phyloP scores from a whole-genome alignment of 2,113 vertebrate genomes.

The Hemiprocne comata region DNA sequence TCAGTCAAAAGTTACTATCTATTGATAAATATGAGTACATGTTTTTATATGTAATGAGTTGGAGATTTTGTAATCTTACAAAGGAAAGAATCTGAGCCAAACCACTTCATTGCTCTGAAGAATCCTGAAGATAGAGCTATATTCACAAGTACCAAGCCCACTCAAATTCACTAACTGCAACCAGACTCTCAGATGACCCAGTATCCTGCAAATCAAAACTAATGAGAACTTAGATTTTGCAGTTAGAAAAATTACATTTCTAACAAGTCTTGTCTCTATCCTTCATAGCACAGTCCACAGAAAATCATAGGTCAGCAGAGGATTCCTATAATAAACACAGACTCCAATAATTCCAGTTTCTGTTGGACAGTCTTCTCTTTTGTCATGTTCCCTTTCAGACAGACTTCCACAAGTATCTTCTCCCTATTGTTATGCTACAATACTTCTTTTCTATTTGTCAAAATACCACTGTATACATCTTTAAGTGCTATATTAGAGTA shows the following conservation, averaged over 20 bases:
- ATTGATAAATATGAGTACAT: neutral
- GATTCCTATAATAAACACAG: neutral
- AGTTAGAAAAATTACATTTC: neutral
- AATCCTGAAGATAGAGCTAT: neutral
- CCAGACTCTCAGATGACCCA: neutral
- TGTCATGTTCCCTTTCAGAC: neutral
- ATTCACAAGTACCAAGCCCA: neutral
- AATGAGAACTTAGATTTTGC: neutral
- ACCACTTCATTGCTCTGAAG: neutral
- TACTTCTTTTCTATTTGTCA: neutral
- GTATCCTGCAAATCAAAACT: neutral
- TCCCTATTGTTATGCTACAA: rapidly evolving
- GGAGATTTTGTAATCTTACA: neutral
- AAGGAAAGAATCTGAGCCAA: neutral
- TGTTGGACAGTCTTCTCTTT: neutral
- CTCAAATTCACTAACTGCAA: neutral
- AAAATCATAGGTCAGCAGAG: neutral
- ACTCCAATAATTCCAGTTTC: neutral
- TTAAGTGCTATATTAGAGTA: neutral
- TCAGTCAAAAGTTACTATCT: neutral
- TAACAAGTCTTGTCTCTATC: neutral
- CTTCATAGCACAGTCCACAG: neutral
- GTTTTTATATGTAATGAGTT: neutral
- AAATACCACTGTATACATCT: neutral
- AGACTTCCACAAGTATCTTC: neutral